Evolutionary conservation across 2,888 invertebrate genomes (phyloP).

Genomic region (Mythimna impura): DNA sequence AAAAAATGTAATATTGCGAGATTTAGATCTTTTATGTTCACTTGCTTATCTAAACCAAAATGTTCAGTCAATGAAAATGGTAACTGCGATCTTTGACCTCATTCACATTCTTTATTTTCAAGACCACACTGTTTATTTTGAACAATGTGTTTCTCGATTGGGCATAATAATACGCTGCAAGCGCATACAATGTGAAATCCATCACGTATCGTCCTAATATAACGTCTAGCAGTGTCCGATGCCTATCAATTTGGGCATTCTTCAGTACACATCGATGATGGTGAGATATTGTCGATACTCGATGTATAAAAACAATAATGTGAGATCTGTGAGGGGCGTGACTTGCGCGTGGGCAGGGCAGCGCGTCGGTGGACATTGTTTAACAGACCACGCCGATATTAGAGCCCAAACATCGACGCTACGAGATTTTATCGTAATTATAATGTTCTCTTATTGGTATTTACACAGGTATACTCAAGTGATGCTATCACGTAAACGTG

Average conservation of each 20-base stretch:
- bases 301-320: conserved; percentile 78
- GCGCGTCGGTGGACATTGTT: conserved; percentile 88
- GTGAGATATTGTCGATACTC: conserved; percentile 76
- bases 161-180: conserved; percentile 58
- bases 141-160: conserved; percentile 61
- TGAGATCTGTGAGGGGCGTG: conserved; percentile 82
- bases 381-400: conserved; percentile 80
- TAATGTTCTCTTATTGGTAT: conserved; percentile 88
- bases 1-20: conserved; percentile 25
- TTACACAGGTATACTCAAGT: conserved; percentile 80
- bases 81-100: conserved; percentile 49
- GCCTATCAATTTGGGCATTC: conserved; percentile 73
- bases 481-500: conserved; percentile 69
- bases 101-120: conserved; percentile 52
- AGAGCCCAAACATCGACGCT: conserved; percentile 82
- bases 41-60: conserved; percentile 41
- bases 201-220: conserved; percentile 71
- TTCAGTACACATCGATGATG: conserved; percentile 74
- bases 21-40: conserved; percentile 33
- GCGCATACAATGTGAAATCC: conserved; percentile 63
- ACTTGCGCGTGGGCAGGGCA: conserved; percentile 85
- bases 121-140: conserved; percentile 58
- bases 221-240: conserved; percentile 66
- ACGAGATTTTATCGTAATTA: conserved; percentile 87
- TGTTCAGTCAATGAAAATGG: conserved; percentile 46